These are phyloP conservation scores for Prochilodus magdalenae DNA, from an alignment of 2,113 vertebrate genomes.

Conservation along the genomic window DNA sequence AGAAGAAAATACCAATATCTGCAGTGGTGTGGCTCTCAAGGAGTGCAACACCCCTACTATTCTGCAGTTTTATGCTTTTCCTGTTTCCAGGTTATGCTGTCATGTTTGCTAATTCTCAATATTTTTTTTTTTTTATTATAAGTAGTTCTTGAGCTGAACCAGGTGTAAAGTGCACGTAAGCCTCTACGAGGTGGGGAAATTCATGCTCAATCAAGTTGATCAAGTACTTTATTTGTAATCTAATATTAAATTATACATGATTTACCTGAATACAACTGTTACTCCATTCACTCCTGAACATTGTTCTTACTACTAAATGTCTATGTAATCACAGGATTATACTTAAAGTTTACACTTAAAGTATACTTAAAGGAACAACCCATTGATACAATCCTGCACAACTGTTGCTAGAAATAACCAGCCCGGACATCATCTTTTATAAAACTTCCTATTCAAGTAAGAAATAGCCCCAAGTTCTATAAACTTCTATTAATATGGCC, in stretches of 20 bases:
- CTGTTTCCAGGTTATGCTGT: not conserved
- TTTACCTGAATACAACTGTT: not conserved
- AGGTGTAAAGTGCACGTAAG: not conserved
- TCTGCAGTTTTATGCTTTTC: not conserved
- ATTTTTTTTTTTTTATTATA: no score
- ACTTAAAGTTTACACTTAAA: no score
- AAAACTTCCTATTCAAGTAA: not conserved
- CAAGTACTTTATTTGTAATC: constrained; percentile 5
- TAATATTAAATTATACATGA: not conserved
- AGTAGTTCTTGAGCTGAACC: not conserved
- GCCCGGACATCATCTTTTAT: not conserved
- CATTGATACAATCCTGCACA: not conserved
- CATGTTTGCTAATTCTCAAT: not conserved
- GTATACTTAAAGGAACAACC: not conserved
- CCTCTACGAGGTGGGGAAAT: not conserved
- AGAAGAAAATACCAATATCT: not conserved
- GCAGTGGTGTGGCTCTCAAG: not conserved
- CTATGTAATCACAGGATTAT: no score
- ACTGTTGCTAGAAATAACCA: not conserved
- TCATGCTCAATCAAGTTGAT: not conserved
- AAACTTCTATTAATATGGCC: no score
- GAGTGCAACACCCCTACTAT: not conserved
- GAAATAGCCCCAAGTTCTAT: not conserved
- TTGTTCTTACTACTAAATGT: not conserved
- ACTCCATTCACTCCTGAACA: not conserved